phyloP scores from a whole-genome alignment of 2,113 vertebrate species.

The Fregata magnificens region DNA sequence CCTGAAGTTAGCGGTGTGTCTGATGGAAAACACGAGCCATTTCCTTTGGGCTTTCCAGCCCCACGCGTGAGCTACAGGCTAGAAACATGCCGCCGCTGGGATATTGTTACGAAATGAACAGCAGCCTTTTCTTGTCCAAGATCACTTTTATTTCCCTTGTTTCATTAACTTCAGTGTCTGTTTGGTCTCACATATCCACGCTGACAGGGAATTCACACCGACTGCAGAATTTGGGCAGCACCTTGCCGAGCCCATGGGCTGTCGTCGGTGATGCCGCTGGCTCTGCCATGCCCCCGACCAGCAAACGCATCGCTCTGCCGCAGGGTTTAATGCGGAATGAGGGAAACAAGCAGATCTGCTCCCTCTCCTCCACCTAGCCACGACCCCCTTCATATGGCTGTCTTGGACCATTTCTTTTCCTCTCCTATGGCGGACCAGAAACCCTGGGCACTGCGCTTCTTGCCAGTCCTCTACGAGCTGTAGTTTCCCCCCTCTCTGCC shows the following conservation, averaged over 20 bases:
- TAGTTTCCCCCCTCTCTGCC: neutral
- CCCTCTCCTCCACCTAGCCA: neutral
- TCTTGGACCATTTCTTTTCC: neutral
- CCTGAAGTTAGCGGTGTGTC: neutral
- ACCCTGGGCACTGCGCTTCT: neutral
- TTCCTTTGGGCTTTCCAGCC: conserved; percentile 14
- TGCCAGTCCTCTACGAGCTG: neutral
- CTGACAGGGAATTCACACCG: conserved; percentile 47
- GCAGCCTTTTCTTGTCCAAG: conserved; percentile 72
- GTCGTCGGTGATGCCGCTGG: neutral
- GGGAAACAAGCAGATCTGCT: neutral
- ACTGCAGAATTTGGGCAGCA: conserved; percentile 22
- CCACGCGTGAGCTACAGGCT: neutral
- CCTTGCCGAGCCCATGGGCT: neutral
- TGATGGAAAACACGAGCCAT: neutral
- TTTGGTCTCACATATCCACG: conserved; percentile 53
- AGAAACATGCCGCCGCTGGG: neutral
- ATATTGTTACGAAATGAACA: conserved; percentile 37
- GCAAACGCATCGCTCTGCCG: neutral
- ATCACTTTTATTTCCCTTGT: conserved; percentile 74
- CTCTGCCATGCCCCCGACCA: neutral
- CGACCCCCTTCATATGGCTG: neutral
- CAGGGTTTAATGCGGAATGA: neutral
- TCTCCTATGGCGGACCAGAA: neutral
- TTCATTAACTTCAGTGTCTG: conserved; percentile 66